Evolutionary conservation across 2,113 vertebrate genomes (phyloP).

Genomic region (Saiga tatarica): DNA sequence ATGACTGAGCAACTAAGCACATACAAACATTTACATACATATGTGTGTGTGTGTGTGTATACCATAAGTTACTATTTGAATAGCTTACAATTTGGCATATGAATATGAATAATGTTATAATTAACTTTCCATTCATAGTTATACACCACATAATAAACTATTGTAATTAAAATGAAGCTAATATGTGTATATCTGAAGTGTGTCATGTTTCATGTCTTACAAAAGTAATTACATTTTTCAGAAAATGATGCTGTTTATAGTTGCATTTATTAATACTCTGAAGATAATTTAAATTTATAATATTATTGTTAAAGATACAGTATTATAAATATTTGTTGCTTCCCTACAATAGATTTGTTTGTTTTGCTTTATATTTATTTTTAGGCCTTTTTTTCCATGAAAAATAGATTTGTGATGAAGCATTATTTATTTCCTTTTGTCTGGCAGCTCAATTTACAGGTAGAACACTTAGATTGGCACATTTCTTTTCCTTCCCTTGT

Average conservation of each 20-base stretch:
- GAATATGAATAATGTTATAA: not conserved
- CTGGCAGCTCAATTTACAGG: slow-evolving; percentile 69
- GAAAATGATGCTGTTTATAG: not conserved
- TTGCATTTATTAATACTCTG: not conserved
- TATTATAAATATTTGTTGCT: not conserved
- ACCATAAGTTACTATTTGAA: not conserved
- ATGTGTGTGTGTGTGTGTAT: not conserved
- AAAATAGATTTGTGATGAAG: slow-evolving; percentile 48
- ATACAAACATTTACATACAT: not conserved
- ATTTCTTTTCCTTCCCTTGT: slow-evolving; percentile 65
- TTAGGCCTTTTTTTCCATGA: not conserved
- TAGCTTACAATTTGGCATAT: not conserved
- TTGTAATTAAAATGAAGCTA: not conserved
- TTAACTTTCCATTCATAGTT: not conserved
- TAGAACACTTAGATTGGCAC: slow-evolving; percentile 54
- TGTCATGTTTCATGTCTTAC: not conserved
- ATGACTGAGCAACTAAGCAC: not conserved
- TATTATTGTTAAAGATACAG: slow-evolving; percentile 16
- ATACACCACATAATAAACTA: not conserved
- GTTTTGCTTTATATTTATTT: slow-evolving; percentile 63
- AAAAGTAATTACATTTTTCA: not conserved
- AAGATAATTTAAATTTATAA: not conserved
- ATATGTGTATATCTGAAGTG: not conserved
- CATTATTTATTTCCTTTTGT: slow-evolving; percentile 60
- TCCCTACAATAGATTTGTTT: not conserved